Conservation (phyloP, 2,113 vertebrate species). For the Onychostruthus taczanowskii region DNA sequence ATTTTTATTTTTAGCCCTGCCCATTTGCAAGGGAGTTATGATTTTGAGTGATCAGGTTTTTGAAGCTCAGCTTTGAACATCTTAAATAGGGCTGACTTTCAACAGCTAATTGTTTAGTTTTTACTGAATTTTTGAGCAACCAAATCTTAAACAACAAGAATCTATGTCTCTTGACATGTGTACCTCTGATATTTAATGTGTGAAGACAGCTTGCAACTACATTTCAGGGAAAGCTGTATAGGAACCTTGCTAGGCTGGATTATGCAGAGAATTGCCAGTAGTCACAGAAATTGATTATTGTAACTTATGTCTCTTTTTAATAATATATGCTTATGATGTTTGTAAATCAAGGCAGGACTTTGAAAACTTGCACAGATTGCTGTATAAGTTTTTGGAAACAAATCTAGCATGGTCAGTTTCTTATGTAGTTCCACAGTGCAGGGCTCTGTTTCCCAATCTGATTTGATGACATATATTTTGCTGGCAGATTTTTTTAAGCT, state of each 20-base stretch:
- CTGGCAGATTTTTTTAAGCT: neutral
- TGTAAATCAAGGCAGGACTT: neutral
- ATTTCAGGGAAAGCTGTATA: neutral
- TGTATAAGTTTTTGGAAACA: neutral
- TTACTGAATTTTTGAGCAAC: neutral
- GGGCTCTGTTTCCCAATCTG: neutral
- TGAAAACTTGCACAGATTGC: neutral
- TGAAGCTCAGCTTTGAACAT: neutral
- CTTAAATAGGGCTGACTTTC: neutral
- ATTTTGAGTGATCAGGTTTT: neutral
- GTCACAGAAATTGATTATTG: constrained; percentile 28
- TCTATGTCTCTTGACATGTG: neutral
- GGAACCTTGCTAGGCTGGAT: neutral
- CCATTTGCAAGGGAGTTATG: neutral
- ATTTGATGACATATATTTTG: neutral
- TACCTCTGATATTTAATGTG: neutral
- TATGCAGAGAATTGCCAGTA: neutral
- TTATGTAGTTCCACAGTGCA: neutral
- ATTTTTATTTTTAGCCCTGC: neutral
- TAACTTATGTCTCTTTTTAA: constrained; percentile 27
- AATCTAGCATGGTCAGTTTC: neutral
- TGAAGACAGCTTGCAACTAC: neutral
- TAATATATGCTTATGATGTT: neutral
- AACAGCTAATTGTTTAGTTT: neutral
- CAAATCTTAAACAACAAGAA: neutral